A percentile compares a stretch with the other conserved stretches of the same genome.
Evolutionary conservation across 2,797 vertebrate genomes (phyloP).

Genomic region (Gadopsis marmoratus): DNA sequence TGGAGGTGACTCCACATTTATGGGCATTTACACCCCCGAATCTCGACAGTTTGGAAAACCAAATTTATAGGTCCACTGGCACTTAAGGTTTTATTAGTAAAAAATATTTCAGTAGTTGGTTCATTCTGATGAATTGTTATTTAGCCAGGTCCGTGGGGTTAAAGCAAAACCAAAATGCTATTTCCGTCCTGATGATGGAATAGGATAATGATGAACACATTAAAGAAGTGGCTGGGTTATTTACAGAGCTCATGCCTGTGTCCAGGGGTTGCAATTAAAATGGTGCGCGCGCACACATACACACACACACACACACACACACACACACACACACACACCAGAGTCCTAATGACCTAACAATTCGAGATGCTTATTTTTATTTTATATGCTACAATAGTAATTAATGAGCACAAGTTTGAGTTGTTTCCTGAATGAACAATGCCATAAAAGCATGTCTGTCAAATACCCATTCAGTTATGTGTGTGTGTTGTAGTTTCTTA

Average conservation of each 20-base stretch:
- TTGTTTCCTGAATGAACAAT: conserved; percentile 37
- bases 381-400: conserved; percentile 37
- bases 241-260: conserved; percentile 62
- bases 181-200: conserved; percentile 64
- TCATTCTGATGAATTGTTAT: conserved; percentile 64
- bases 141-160: conserved; percentile 51
- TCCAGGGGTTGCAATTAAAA: conserved; percentile 77
- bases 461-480: background rate
- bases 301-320: conserved; percentile 57
- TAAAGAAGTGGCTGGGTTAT: conserved; percentile 67
- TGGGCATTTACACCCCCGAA: conserved; percentile 64
- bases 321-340: conserved; percentile 51
- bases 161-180: conserved; percentile 50
- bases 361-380: conserved; percentile 62
- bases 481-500: background rate
- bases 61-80: conserved; percentile 69
- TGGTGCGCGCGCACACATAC: conserved; percentile 48
- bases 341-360: conserved; percentile 65
- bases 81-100: conserved; percentile 64
- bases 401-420: conserved; percentile 32
- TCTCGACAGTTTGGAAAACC: conserved; percentile 60
- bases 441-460: conserved; percentile 14
- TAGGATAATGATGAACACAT: conserved; percentile 70
- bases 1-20: conserved; percentile 76
- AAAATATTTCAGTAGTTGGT: conserved; percentile 68